phyloP scores from a whole-genome alignment of 53 echinoderm and acorn worm species.

The Astropecten irregularis region DNA sequence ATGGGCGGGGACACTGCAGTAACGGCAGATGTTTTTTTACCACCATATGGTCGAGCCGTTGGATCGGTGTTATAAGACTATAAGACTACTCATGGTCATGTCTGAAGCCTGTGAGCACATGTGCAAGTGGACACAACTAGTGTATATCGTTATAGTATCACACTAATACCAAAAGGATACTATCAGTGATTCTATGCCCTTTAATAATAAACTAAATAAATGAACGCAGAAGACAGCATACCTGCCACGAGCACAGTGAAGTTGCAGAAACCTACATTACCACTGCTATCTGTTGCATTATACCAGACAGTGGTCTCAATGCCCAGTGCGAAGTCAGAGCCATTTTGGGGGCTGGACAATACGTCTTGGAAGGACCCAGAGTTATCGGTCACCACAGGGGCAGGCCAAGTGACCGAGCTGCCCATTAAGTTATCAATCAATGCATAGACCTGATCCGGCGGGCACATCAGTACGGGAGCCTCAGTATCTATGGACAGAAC shows the following conservation, averaged over 20 bases:
- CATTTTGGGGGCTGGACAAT: neutral
- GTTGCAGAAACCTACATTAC: conserved; percentile 57
- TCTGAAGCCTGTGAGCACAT: too few species aligned
- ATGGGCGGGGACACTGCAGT: too few species aligned
- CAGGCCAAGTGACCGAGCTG: conserved; percentile 6
- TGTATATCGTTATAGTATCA: too few species aligned
- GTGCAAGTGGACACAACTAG: too few species aligned
- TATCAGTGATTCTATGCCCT: too few species aligned
- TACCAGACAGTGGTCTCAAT: conserved; percentile 24
- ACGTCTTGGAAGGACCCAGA: neutral
- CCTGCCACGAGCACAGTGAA: conserved; percentile 55
- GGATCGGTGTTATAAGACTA: too few species aligned
- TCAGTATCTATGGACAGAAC: neutral
- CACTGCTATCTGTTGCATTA: conserved; percentile 32
- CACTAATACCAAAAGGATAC: too few species aligned
- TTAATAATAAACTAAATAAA: neutral
- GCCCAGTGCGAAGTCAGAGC: neutral
- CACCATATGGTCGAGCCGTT: too few species aligned
- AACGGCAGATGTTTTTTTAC: too few species aligned
- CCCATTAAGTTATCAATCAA: neutral
- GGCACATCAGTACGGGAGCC: conserved; percentile 7
- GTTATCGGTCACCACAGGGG: conserved; percentile 20
- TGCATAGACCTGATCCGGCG: neutral
- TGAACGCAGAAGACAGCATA: too few species aligned
- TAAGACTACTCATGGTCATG: too few species aligned